phyloP scores from a whole-genome alignment of 2,113 vertebrate species.

The Cololabis saira region DNA sequence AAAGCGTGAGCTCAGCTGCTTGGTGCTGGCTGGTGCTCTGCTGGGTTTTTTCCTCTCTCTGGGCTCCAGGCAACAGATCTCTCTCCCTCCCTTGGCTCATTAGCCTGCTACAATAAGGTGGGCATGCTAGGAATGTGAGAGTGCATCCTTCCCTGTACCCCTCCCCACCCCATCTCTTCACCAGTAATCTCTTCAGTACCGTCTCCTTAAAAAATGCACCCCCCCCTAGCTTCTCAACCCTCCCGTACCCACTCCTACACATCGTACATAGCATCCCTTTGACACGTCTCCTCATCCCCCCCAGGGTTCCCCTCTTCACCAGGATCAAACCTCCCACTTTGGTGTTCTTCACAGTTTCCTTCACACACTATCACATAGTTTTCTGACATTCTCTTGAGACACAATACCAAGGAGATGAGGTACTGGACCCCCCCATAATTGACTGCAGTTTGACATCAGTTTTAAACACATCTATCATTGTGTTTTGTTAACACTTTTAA shows the following conservation, averaged over 20 bases:
- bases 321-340: slow-evolving; percentile 11
- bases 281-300: not conserved
- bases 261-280: slow-evolving; percentile 20
- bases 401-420: slow-evolving; percentile 57
- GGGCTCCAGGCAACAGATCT: not conserved
- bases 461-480: slow-evolving; percentile 26
- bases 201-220: slow-evolving; percentile 38
- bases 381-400: slow-evolving; percentile 36
- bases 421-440: slow-evolving; percentile 28
- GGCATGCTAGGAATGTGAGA: slow-evolving; percentile 70
- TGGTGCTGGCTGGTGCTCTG: slow-evolving; percentile 9
- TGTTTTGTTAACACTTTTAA: not conserved
- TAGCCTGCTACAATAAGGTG: slow-evolving; percentile 66
- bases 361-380: not conserved
- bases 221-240: too few species aligned
- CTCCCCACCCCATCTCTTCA: slow-evolving; percentile 21
- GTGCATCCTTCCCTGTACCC: slow-evolving; percentile 37
- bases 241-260: slow-evolving; percentile 22
- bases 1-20: slow-evolving; percentile 55
- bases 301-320: not conserved
- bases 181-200: slow-evolving; percentile 43
- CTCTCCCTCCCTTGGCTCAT: slow-evolving; percentile 55
- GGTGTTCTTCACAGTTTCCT: slow-evolving; percentile 1
- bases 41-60: slow-evolving; percentile 36
- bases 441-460: slow-evolving; percentile 13